Conservation (phyloP, 2,888 invertebrate genomes). For the Eledona agricola region DNA sequence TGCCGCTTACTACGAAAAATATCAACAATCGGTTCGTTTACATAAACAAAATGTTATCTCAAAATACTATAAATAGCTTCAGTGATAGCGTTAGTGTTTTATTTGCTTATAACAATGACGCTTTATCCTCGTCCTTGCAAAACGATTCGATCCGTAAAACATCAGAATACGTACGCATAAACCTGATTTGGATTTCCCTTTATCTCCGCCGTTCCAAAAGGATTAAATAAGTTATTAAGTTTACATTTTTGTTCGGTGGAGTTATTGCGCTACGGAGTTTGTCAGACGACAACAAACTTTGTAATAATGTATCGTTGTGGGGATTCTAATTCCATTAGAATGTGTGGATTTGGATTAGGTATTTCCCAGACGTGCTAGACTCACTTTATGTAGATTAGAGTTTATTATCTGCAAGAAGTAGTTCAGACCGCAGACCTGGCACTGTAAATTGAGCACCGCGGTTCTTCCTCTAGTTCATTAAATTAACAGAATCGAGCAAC, state of each 20-base stretch:
- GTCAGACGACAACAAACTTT: conserved; percentile 1
- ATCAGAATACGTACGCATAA: no score
- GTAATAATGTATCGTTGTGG: conserved; percentile 8
- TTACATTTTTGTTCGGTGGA: no score
- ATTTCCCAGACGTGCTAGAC: conserved; percentile 37
- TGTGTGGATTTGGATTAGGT: conserved; percentile 20
- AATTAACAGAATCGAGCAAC: no score
- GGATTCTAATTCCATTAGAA: conserved; percentile 29
- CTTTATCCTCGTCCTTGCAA: conserved; percentile 8
- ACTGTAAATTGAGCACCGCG: no score
- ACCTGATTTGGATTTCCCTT: no score
- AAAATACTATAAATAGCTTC: conserved; percentile 27
- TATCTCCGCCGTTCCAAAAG: conserved; percentile 3
- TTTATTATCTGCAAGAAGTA: conserved; percentile 38
- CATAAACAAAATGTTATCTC: conserved; percentile 33
- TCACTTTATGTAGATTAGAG: conserved; percentile 41
- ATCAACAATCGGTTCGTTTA: conserved; percentile 25
- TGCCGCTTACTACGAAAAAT: conserved; percentile 21
- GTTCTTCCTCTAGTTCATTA: no score
- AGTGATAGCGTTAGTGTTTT: conserved; percentile 25
- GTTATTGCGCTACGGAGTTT: no score
- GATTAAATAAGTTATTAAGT: no score
- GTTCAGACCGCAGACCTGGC: background rate
- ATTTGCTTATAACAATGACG: conserved; percentile 27
- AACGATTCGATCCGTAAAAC: conserved; percentile 5